Conservation (phyloP, 2,797 vertebrate species). For the Scolopax rusticola region DNA sequence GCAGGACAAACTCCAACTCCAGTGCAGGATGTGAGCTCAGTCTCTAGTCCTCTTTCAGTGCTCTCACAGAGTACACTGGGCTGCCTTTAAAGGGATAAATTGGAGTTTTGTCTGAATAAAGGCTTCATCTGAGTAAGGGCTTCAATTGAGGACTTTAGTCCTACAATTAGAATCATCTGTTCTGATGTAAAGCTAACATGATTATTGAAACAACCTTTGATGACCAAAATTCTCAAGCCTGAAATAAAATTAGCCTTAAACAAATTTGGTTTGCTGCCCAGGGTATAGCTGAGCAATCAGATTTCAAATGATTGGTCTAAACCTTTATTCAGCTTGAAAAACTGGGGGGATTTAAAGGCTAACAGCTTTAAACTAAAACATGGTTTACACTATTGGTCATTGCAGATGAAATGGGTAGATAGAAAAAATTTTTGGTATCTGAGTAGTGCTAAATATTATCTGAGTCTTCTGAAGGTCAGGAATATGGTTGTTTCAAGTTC, state of each 20-base stretch:
- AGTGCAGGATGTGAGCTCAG: neutral
- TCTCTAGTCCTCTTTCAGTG: neutral
- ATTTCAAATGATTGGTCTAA: slow-evolving; percentile 41
- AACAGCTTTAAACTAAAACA: neutral
- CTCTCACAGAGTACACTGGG: neutral
- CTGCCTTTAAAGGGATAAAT: slow-evolving; percentile 6
- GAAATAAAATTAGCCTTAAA: slow-evolving; percentile 48
- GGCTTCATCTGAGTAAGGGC: neutral
- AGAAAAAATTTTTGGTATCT: neutral
- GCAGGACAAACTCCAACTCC: neutral
- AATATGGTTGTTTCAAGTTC: neutral
- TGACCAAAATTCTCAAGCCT: slow-evolving; percentile 39
- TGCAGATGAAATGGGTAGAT: neutral
- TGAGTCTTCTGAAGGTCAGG: neutral
- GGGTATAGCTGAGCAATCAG: slow-evolving; percentile 15
- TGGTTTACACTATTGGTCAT: neutral
- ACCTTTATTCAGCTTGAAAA: slow-evolving; percentile 27
- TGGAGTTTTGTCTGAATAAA: slow-evolving; percentile 5
- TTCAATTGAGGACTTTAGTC: neutral
- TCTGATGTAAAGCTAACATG: neutral
- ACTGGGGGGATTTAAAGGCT: slow-evolving; percentile 5
- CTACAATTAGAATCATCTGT: slow-evolving; percentile 21
- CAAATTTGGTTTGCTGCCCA: slow-evolving; percentile 14
- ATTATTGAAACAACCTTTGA: slow-evolving; percentile 38
- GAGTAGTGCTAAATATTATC: neutral